phyloP scores from a whole-genome alignment of 2,113 vertebrate species.

The Manacus vitellinus region DNA sequence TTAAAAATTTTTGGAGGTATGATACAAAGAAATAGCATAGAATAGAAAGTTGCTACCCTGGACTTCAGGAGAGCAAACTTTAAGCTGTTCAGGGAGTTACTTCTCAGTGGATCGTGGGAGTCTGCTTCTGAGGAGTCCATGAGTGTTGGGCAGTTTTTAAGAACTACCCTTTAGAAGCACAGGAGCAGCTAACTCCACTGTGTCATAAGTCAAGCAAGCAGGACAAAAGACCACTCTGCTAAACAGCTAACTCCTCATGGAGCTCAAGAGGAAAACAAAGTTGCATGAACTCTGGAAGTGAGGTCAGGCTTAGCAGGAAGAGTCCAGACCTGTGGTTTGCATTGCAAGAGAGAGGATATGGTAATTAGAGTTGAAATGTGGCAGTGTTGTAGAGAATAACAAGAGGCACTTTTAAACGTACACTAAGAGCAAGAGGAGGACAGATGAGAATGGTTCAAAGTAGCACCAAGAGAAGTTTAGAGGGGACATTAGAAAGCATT shows the following conservation, averaged over 20 bases:
- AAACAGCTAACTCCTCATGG: neutral
- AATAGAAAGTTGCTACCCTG: neutral
- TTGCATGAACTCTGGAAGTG: neutral
- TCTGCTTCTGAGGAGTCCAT: neutral
- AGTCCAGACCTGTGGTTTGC: neutral
- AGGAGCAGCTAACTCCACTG: neutral
- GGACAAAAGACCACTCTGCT: neutral
- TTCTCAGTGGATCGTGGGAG: neutral
- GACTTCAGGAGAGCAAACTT: neutral
- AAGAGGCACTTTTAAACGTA: neutral
- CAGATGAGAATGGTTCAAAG: neutral
- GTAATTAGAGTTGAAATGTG: neutral
- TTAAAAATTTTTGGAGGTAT: neutral
- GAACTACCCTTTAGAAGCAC: neutral
- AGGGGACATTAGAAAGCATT: neutral
- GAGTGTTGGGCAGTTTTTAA: neutral
- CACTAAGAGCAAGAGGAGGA: neutral
- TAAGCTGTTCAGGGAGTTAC: neutral
- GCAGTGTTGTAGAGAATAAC: neutral
- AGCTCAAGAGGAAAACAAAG: neutral
- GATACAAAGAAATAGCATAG: neutral
- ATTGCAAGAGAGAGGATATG: neutral
- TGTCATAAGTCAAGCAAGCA: neutral
- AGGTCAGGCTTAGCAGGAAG: neutral
- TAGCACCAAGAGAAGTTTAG: accelerated